Base-by-base conservation (phyloP, 2,888 invertebrate genomes). In the Macrosoma leucophasiata region DNA sequence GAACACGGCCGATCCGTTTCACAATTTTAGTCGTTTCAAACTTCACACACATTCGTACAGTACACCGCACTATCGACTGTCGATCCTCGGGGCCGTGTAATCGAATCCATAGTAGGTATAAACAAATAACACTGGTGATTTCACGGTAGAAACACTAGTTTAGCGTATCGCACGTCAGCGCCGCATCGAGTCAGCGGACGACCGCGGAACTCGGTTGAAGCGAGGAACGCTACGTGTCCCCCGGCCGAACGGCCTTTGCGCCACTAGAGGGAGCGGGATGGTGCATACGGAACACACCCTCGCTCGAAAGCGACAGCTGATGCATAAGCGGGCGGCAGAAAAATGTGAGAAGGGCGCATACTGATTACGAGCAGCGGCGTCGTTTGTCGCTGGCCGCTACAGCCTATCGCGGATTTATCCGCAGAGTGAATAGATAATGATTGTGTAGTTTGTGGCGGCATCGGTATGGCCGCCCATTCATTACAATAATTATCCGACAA, bases 101-200 rank as follows among this genome's bases (percentile, higher is more conserved):
- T 62, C 68, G 62, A 72, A 77, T 73, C 73, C 70, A 62, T 64
- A 55, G 60, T 67, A 61, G 68, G 63, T 75, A 76, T 75, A 81
- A 81, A 81, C 75, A 79, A 78, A 78, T 79, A 79, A 74, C 72
- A 76, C 60, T 70, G 58, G 61, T 65, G 62, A 69, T 75, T 78
- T 73, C 61, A 72, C 68, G 67, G 65, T 69, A 59, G 68, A 69
- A 76, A 70, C 66, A 68, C 61, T 64, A 63, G 66, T 66, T 65
- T 53, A 65, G 64, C 69, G 68, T 67, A 72, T 67, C 64, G 74
- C 65, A 77, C 78, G 76, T 77, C 79, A 82, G 78, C 81, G 81
- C 82, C 82, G 78, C 78, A 52, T 66, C 56, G 67, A 71, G 71
- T 71, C 79, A 76, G 74, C 78, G 81, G 78, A 62, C 72, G 66